Evolutionary conservation across 2,888 invertebrate genomes (phyloP), one percentile per base, ranked within the genome.

Genomic region (Ophioninae sp.): DNA sequence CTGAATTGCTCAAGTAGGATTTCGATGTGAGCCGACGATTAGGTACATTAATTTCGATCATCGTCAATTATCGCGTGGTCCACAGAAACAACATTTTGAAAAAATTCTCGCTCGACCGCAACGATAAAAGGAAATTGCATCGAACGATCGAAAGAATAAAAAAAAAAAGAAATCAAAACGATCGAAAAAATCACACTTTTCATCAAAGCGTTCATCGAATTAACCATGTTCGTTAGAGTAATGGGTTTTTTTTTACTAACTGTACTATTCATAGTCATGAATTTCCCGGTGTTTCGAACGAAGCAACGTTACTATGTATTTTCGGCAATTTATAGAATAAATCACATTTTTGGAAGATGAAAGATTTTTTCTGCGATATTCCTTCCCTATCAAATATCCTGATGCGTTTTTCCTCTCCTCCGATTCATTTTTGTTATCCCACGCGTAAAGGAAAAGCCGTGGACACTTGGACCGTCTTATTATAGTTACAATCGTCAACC

Each of bases 281-380:
- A 61, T 78, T 70, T 64, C 13, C 67, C 67, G 75, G 13, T 75
- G 59, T 79, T 81, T 64, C 62, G 37, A 21, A 72, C 61, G 57
- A 67, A 67, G 76, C 67, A 84, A 56, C 72, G 78, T 21, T 72
- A 70, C 70, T 79, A 79, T 87, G 87, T 87, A 87, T 85, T 87
- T 87, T 87, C 86, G 86, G 86, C 85, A 82, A 84, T 67, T 81
- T 87, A 64, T 79, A 79, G 59, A 84, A 84, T 84, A 85, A 84
- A 85, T 83, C 74, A 84, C 78, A 65, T 84, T 85, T 85, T 84
- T 82, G 65, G 82, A 82, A 84, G 56, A 67, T 73, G 41, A n/a
- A 56, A 17, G 10, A 30, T 56, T 10, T 62, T 30, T 69, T n/a
- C 59, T 20, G 65, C 50, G 10, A 6, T 64, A 20, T 44, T 50